Evolutionary conservation across 2,113 vertebrate genomes (phyloP), one percentile per base, ranked within the genome.

Genomic region (Phrynocephalus versicolor): DNA sequence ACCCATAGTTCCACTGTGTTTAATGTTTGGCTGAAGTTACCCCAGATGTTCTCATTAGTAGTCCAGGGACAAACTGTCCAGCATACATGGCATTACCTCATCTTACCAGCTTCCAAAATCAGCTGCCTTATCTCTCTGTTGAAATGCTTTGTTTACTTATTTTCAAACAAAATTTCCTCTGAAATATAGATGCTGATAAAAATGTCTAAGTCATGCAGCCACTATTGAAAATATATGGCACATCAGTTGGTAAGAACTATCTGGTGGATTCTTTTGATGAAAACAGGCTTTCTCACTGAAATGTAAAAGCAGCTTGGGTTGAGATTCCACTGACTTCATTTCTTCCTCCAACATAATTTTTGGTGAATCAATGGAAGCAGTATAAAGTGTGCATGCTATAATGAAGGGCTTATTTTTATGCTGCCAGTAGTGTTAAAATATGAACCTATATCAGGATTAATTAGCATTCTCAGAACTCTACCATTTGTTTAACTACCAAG

Each of bases 151-250:
- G 87, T 79, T 57, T 37, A 37, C 45, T 37, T 37, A 58, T 57
- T 82, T 82, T n/a, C 41, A 90, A 62, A 91, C 69, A 88, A 84
- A 91, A 95, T 92, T 94, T 94, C 90, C 83, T 94, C 87, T 92
- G 71, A 94, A 94, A 85, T 89, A 88, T 86, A 93, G 88, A 90
- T 85, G 14, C 71, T 87, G 89, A 88, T 94, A 94, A 88, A 51
- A 55, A 88, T 70, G 86, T 75, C 62, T 81, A 45, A 92, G 70
- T 81, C 82, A 89, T 72, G 84, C 88, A 93, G 91, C 16, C 79
- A 78, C 88, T 90, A 92, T 37, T 84, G 72, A 71, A 64, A 75
- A 86, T 87, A 87, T 6, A 82, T 89, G 33, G 88, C 27, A 77
- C 45, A 27, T 73, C 81, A 77, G 77, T 79, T 57, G 85, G 84